Conservation (phyloP, 2,113 vertebrate genomes). For the Nibea albiflora region DNA sequence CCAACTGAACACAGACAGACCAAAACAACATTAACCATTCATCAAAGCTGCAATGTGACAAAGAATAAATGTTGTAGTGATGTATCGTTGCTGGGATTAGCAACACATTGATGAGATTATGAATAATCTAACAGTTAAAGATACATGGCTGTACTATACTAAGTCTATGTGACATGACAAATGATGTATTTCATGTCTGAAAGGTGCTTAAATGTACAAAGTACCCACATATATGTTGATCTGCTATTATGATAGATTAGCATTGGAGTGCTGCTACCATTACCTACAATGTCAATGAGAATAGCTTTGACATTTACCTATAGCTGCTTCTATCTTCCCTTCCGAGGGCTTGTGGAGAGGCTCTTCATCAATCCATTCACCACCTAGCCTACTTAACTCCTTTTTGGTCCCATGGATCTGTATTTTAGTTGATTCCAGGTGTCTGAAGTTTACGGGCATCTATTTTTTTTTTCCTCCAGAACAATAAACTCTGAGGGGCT, state of each 20-base stretch:
- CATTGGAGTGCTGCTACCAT: slow-evolving; percentile 55
- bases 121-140: not conserved
- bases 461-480: slow-evolving; percentile 76
- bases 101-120: too few species aligned
- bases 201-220: not conserved
- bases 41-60: not conserved
- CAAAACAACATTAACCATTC: not conserved
- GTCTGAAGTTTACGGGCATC: slow-evolving; percentile 81
- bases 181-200: not conserved
- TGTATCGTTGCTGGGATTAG: too few species aligned
- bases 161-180: not conserved
- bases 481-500: slow-evolving; percentile 83
- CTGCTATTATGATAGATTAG: slow-evolving; percentile 55
- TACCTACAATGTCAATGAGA: slow-evolving; percentile 59
- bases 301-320: slow-evolving; percentile 41
- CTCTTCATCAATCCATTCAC: slow-evolving; percentile 77
- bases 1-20: not conserved
- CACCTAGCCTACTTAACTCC: slow-evolving; percentile 75
- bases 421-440: slow-evolving; percentile 85
- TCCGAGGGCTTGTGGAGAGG: slow-evolving; percentile 63
- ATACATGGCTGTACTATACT: not conserved
- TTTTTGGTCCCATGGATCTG: slow-evolving; percentile 72
- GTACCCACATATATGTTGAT: slow-evolving; percentile 16
- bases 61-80: not conserved
- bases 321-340: slow-evolving; percentile 50